A percentile compares a stretch with the other conserved stretches of the same genome.
Conservation (phyloP, 2,113 vertebrate species). For the Zapornia atra region DNA sequence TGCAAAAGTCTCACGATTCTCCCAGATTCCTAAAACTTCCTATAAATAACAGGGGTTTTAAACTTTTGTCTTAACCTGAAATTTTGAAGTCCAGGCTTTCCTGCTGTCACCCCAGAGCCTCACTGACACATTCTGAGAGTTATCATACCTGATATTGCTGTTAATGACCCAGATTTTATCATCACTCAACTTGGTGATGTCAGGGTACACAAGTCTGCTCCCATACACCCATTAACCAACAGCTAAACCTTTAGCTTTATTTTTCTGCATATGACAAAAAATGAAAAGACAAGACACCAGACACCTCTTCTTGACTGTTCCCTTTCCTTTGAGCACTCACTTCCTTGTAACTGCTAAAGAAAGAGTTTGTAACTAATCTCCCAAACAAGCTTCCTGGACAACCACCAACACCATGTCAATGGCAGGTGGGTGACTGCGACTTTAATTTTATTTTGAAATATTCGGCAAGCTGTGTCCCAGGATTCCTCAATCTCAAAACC, state of each 20-base stretch:
- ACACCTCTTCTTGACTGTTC: neutral
- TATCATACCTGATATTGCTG: neutral
- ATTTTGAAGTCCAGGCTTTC: neutral
- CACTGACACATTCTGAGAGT: neutral
- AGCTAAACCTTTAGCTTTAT: neutral
- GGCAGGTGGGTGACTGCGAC: neutral
- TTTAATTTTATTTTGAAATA: neutral
- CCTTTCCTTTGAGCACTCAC: neutral
- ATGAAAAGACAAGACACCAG: neutral
- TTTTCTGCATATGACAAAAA: neutral
- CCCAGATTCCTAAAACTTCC: neutral
- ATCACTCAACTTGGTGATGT: neutral
- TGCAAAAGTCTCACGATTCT: neutral
- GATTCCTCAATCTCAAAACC: neutral
- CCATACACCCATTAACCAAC: neutral
- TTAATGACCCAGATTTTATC: neutral
- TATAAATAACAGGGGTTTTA: neutral
- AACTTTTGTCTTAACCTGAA: neutral
- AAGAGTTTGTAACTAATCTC: neutral
- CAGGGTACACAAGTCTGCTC: neutral
- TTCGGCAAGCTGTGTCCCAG: neutral
- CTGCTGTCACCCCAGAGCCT: neutral
- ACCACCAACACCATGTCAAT: neutral
- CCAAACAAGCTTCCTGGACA: neutral
- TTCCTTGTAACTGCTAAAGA: neutral